Percentiles rank a stretch among this genome's conserved stretches.
Conservation (phyloP, 2,888 invertebrate genomes). For the Rhagium mordax region DNA sequence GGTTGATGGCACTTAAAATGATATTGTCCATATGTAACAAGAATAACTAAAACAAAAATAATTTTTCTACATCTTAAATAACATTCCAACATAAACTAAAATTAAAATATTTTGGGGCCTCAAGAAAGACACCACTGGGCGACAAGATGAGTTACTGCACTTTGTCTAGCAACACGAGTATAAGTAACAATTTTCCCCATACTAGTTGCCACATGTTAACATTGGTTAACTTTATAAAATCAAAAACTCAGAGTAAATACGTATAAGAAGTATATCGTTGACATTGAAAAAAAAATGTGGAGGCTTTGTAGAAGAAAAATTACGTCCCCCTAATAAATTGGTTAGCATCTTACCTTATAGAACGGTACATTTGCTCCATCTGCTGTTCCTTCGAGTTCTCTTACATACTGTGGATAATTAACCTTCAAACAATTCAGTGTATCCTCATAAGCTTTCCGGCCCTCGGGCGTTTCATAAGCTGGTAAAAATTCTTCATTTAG, state of each 20-base stretch:
- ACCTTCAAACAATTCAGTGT: conserved; percentile 79
- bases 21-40: conserved; percentile 89
- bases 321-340: neutral
- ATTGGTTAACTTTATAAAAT: too few relatives aligned
- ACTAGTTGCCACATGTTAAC: too few relatives aligned
- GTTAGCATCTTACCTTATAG: conserved; percentile 76
- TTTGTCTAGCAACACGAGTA: too few relatives aligned
- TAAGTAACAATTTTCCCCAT: too few relatives aligned
- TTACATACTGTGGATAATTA: conserved; percentile 86
- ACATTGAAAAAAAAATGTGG: too few relatives aligned
- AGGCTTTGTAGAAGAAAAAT: too few relatives aligned
- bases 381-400: conserved; percentile 88
- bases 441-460: conserved; percentile 81
- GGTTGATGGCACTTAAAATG: conserved; percentile 74
- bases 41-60: conserved; percentile 77
- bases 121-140: too few relatives aligned
- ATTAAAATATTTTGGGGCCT: too few relatives aligned
- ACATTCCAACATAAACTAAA: neutral
- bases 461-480: conserved; percentile 80
- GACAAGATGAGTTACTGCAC: too few relatives aligned
- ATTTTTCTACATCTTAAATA: neutral
- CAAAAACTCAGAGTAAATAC: too few relatives aligned
- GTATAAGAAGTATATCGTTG: too few relatives aligned
- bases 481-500: conserved; percentile 81
- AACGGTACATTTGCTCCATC: conserved; percentile 89